Evolutionary conservation across 1,140 invertebrate species (phyloP).

Genomic region (Hyles vespertilio): DNA sequence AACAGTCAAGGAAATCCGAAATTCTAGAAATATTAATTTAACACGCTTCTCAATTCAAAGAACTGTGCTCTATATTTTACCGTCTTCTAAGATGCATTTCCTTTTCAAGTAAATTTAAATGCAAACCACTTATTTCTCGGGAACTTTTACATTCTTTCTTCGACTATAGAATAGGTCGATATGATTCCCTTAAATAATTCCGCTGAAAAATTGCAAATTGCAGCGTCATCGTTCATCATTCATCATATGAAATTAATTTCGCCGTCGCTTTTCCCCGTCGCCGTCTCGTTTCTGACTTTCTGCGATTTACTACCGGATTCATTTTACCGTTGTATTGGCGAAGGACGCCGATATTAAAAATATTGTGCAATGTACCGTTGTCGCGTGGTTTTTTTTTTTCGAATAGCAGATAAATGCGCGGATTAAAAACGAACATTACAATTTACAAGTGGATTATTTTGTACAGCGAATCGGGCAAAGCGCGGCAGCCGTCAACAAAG

Average conservation of each 20-base stretch:
- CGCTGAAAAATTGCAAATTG: conserved; percentile 53
- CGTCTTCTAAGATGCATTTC: too few species aligned
- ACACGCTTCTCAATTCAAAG: too few species aligned
- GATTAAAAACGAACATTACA: conserved; percentile 2
- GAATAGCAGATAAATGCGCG: background rate
- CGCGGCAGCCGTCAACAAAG: conserved; percentile 13
- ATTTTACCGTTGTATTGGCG: conserved; percentile 51
- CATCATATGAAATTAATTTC: conserved; percentile 70
- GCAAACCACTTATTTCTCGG: too few species aligned
- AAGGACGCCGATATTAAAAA: conserved; percentile 45
- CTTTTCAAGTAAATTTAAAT: too few species aligned
- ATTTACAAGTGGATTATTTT: conserved; percentile 2
- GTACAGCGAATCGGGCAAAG: conserved; percentile 8
- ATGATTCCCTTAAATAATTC: conserved; percentile 30
- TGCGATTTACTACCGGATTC: conserved; percentile 57
- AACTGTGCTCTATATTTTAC: too few species aligned
- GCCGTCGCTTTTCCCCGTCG: conserved; percentile 38
- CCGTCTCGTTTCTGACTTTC: conserved; percentile 46
- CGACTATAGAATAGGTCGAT: too few species aligned
- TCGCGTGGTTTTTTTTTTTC: background rate
- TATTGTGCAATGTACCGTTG: conserved; percentile 27
- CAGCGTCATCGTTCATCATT: conserved; percentile 66
- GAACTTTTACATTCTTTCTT: too few species aligned
- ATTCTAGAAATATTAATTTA: too few species aligned
- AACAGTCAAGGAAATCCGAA: too few species aligned